Evolutionary conservation across 2,888 invertebrate species (phyloP).

Genomic region (Gerosis bhagava): DNA sequence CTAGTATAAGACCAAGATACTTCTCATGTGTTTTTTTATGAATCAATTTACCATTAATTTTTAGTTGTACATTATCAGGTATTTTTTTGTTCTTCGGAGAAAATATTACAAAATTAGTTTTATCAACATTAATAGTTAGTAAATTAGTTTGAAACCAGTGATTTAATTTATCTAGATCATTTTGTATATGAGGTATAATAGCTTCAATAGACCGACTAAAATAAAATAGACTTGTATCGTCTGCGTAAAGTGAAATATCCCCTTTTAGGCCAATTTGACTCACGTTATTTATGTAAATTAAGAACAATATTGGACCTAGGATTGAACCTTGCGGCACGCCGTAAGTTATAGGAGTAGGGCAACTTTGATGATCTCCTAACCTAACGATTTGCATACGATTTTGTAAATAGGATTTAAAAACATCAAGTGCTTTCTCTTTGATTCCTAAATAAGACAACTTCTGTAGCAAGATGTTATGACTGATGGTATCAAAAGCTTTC

Average conservation of each 20-base stretch:
- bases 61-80: constrained; percentile 1
- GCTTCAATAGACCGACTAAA: background rate
- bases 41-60: background rate
- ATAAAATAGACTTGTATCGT: too few species aligned
- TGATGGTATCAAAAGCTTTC: constrained; percentile 5
- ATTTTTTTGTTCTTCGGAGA: background rate
- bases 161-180: background rate
- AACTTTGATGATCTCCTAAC: background rate
- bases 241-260: constrained; percentile 1
- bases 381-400: constrained; percentile 8
- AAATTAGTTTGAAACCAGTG: background rate
- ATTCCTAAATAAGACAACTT: too few species aligned
- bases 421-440: background rate
- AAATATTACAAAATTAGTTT: background rate
- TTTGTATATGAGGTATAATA: background rate
- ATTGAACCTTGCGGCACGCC: constrained; percentile 9
- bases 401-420: too few species aligned
- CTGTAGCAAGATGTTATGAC: too few species aligned
- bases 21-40: background rate
- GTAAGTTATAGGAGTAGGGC: background rate
- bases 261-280: background rate
- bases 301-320: background rate
- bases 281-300: constrained; percentile 3
- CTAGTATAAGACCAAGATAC: constrained; percentile 8
- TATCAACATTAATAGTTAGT: background rate